Evolutionary conservation across 2,113 vertebrate species (phyloP).

Genomic region (Malaclemys terrapin): DNA sequence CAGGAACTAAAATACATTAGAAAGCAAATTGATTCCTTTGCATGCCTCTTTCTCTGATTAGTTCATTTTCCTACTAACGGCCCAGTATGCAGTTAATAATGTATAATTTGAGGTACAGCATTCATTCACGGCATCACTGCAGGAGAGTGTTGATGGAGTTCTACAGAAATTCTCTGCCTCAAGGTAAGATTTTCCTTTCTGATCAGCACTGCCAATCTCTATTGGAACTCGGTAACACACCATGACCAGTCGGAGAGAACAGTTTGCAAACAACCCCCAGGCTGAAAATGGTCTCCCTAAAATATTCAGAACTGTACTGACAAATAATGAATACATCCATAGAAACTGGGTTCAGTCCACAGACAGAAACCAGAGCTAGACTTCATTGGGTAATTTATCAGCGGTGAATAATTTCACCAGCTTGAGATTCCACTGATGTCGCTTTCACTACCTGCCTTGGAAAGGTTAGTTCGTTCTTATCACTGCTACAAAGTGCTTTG

Average conservation of each 20-base stretch:
- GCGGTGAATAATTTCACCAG: not conserved
- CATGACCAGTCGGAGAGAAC: not conserved
- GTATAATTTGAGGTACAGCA: not conserved
- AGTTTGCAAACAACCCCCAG: fast-evolving
- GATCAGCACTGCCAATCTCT: fast-evolving
- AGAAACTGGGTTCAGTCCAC: not conserved
- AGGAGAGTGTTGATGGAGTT: fast-evolving
- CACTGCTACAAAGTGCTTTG: not conserved
- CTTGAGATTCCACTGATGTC: not conserved
- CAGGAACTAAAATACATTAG: not conserved
- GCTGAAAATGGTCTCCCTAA: not conserved
- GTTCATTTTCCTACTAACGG: not conserved
- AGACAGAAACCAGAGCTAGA: not conserved
- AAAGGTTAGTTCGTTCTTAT: fast-evolving
- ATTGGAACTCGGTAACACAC: fast-evolving
- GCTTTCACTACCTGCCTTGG: not conserved
- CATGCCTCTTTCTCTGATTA: not conserved
- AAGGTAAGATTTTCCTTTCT: not conserved
- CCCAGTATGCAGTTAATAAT: not conserved
- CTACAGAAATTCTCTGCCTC: not conserved
- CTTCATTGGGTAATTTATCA: conserved; percentile 31
- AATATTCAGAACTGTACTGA: not conserved
- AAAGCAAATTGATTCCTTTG: conserved; percentile 43
- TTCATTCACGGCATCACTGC: not conserved
- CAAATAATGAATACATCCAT: not conserved